Evolutionary conservation across 64 coral and sea anemone species (phyloP).

Genomic region (Astreopora myriophthalma): DNA sequence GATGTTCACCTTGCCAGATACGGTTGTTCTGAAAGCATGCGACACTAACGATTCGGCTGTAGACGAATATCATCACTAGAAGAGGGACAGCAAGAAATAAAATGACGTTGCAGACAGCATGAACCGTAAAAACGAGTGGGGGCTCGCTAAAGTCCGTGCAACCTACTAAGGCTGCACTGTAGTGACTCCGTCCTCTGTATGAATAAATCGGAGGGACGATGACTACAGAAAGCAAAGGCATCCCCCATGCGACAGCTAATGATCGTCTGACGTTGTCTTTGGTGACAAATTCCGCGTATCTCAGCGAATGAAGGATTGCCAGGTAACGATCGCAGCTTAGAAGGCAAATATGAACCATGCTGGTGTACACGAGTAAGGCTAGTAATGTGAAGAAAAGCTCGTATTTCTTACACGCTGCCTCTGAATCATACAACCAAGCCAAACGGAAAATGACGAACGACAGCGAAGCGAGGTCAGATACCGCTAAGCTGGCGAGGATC

Average conservation of each 20-base stretch:
- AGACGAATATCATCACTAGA: slow-evolving; percentile 29
- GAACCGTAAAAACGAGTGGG: neutral
- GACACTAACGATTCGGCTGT: slow-evolving; percentile 45
- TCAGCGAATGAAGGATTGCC: slow-evolving; percentile 13
- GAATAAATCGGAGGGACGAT: neutral
- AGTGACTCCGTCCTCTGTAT: neutral
- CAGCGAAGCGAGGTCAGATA: neutral
- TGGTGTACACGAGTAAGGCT: neutral
- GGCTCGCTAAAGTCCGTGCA: neutral
- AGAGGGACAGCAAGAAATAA: slow-evolving; percentile 6
- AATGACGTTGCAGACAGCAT: slow-evolving; percentile 1
- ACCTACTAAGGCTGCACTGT: neutral
- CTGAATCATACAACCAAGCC: neutral
- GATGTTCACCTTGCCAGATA: neutral
- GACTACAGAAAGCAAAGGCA: neutral
- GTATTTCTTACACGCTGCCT: neutral
- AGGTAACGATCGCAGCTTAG: slow-evolving; percentile 52
- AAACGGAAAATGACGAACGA: slow-evolving; percentile 5
- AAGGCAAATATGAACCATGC: slow-evolving; percentile 1
- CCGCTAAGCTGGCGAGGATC: slow-evolving; percentile 44
- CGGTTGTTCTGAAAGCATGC: slow-evolving; percentile 33
- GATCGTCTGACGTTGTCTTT: neutral
- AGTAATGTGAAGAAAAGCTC: neutral
- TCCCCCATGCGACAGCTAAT: neutral
- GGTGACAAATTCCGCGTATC: neutral